Percentiles rank a stretch among this genome's conserved stretches.
phyloP scores from a whole-genome alignment of 2,797 vertebrate genomes.

The Hydrolagus colliei region DNA sequence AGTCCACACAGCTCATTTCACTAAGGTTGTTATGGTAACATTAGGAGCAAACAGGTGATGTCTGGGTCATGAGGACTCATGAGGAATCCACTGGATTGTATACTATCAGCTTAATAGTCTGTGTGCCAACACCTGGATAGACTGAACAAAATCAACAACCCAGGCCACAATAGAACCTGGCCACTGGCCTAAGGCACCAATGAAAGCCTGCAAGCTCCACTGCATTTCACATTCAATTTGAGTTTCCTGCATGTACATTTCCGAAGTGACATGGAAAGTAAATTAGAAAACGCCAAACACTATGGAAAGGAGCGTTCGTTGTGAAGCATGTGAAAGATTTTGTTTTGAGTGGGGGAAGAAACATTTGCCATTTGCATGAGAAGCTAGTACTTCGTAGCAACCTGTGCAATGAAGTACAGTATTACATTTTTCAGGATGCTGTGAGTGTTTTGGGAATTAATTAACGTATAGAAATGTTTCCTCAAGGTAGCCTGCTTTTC shows the following conservation, averaged over 20 bases:
- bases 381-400: too few species aligned
- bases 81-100: slow-evolving; percentile 33
- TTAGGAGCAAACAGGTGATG: slow-evolving; percentile 35
- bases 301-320: too few species aligned
- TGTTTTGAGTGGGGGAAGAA: too few species aligned
- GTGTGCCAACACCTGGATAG: slow-evolving; percentile 31
- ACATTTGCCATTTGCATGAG: too few species aligned
- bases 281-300: background rate
- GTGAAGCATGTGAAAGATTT: too few species aligned
- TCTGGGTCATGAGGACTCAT: slow-evolving; percentile 34
- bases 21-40: slow-evolving; percentile 31
- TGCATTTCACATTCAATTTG: background rate
- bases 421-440: too few species aligned
- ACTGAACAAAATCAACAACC: background rate
- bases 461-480: too few species aligned
- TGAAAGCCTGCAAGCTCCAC: background rate
- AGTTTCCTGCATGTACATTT: background rate
- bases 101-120: slow-evolving; percentile 33
- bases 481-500: too few species aligned
- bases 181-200: background rate
- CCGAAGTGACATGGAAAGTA: background rate
- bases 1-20: slow-evolving; percentile 9
- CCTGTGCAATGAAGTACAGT: too few species aligned
- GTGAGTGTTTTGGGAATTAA: too few species aligned
- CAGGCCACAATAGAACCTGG: background rate